A percentile compares a stretch with the other conserved stretches of the same genome.
phyloP scores from a whole-genome alignment of 2,888 invertebrate genomes.

The Parnassius smintheus region DNA sequence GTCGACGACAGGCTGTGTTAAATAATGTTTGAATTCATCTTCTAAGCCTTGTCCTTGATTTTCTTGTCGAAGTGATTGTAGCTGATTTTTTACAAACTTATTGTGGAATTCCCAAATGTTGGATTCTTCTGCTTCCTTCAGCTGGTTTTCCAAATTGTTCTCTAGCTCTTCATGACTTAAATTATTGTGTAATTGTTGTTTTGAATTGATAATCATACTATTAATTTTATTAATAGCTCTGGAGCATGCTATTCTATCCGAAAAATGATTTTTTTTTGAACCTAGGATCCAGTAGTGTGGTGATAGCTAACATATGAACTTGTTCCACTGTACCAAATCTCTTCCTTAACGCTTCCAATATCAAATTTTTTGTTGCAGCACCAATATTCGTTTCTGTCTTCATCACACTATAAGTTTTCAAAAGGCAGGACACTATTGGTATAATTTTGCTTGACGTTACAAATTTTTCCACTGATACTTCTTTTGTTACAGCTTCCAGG shows the following conservation, averaged over 20 bases:
- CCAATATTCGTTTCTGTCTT: conserved; percentile 34
- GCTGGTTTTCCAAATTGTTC: conserved; percentile 1
- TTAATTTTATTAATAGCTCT: too few species aligned
- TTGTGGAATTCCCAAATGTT: conserved; percentile 33
- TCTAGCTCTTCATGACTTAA: too few species aligned
- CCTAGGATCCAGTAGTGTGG: too few species aligned
- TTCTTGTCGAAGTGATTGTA: conserved; percentile 32
- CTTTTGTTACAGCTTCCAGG: conserved; percentile 2
- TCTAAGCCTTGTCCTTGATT: conserved; percentile 35
- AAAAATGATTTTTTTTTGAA: too few species aligned
- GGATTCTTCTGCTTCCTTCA: conserved; percentile 24
- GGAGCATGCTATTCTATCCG: too few species aligned
- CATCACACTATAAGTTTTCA: conserved; percentile 39
- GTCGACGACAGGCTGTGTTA: too few species aligned
- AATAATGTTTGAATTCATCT: too few species aligned
- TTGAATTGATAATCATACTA: too few species aligned
- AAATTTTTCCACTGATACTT: conserved; percentile 37
- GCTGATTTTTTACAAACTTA: conserved; percentile 32
- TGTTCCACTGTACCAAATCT: conserved; percentile 33
- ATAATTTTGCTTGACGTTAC: conserved; percentile 42
- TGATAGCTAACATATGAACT: conserved; percentile 31
- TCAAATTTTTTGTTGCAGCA: conserved; percentile 29
- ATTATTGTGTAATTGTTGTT: too few species aligned
- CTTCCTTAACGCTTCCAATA: not conserved
- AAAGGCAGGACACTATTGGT: conserved; percentile 37